phyloP scores from a whole-genome alignment of 2,113 vertebrate species.

The Rhinolophus sinicus region DNA sequence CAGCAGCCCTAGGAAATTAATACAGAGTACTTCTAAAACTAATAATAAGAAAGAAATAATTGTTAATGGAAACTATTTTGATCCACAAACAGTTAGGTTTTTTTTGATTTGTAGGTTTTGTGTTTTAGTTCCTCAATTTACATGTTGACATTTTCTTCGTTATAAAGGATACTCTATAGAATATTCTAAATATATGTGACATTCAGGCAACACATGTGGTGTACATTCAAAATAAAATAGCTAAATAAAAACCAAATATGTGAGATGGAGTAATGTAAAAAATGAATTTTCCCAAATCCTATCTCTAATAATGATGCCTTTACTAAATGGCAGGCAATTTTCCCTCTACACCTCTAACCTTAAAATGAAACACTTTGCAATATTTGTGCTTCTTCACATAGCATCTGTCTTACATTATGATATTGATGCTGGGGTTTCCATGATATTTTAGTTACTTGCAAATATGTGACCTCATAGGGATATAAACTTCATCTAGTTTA shows the following conservation, averaged over 20 bases:
- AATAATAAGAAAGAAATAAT: not conserved
- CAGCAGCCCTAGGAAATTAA: not conserved
- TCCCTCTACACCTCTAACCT: not conserved
- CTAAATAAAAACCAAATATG: not conserved
- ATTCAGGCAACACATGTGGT: not conserved
- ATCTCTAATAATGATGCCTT: not conserved
- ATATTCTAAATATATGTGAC: not conserved
- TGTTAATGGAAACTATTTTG: not conserved
- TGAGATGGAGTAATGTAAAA: not conserved
- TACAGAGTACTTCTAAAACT: not conserved
- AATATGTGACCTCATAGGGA: not conserved
- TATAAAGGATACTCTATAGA: not conserved
- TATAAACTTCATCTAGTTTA: not conserved
- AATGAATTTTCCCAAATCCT: not conserved
- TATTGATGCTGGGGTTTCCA: not conserved
- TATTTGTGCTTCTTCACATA: not conserved
- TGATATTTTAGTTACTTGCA: not conserved
- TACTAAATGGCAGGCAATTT: not conserved
- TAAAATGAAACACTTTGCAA: not conserved
- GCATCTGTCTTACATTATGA: not conserved
- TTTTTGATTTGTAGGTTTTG: not conserved
- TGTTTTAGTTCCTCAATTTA: not conserved
- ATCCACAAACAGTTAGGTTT: not conserved
- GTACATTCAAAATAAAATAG: not conserved
- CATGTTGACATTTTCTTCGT: not conserved